A percentile compares a stretch with the other conserved stretches of the same genome.
Evolutionary conservation across 2,888 invertebrate species (phyloP).

Genomic region (Dromius quadrimaculatus): DNA sequence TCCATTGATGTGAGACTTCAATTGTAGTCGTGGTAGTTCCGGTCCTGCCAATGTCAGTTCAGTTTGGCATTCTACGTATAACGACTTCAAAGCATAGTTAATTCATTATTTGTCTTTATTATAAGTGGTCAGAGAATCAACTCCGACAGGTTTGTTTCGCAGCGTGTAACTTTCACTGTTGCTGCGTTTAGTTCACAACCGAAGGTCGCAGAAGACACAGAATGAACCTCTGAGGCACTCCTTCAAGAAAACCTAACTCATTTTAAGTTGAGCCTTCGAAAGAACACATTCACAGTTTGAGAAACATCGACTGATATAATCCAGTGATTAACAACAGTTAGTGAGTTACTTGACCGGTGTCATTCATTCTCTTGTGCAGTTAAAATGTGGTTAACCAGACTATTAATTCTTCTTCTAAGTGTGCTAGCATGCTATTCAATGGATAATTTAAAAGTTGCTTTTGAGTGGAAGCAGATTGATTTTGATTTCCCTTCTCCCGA

Average conservation of each 20-base stretch:
- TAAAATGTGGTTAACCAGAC: conserved; percentile 2
- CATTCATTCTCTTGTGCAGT: background rate
- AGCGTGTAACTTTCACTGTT: background rate
- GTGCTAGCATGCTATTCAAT: conserved; percentile 64
- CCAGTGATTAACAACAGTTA: too few relatives aligned
- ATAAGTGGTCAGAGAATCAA: too few relatives aligned
- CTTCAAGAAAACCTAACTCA: background rate
- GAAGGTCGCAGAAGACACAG: conserved; percentile 18
- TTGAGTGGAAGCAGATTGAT: conserved; percentile 81
- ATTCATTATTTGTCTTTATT: too few relatives aligned
- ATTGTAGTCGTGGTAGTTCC: too few relatives aligned
- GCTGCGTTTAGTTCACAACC: background rate
- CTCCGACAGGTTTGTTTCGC: background rate
- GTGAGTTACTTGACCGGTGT: background rate
- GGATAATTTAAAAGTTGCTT: conserved; percentile 77
- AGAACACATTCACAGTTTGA: too few relatives aligned
- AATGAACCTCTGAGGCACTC: background rate
- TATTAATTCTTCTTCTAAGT: background rate
- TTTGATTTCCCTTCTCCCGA: conserved; percentile 74
- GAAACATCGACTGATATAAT: too few relatives aligned
- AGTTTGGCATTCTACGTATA: too few relatives aligned
- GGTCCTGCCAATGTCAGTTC: too few relatives aligned
- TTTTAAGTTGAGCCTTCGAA: too few relatives aligned
- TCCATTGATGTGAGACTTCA: too few relatives aligned
- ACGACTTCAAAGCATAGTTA: too few relatives aligned